Base-by-base conservation (phyloP, 2,888 invertebrate species). In the Apeira syringaria region DNA sequence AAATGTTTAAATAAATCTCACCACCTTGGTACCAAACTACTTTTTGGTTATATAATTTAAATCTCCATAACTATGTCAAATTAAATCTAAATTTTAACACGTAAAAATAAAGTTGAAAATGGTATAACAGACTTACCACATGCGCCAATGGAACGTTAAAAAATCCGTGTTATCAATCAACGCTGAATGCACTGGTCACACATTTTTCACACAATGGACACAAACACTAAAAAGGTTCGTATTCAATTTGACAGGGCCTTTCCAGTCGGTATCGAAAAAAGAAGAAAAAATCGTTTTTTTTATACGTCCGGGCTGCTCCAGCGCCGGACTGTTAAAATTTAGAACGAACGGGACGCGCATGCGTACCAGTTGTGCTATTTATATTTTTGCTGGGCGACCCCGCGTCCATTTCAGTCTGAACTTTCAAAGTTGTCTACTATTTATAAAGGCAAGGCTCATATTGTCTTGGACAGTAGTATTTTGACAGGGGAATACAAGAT, bases 151-250 rank as follows among this genome's bases (percentile, higher is more conserved):
- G 29, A 57, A 61, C 65, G 68, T 67, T 65, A 43, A 60, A 62
- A 67, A 75, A 73, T 74, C 74, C 64, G 53, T 56, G 47, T 45
- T 46, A 31, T 48, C 54, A 60, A 47, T 67, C 65, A 86, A 53
- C 86, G 80, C 53, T 81, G 83, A 33, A 77, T 68, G 59, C 86
- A 86, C 79, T 79, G 71, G 42, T 84, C 86, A 78, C 86, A 86
- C 86, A 86, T 86, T 68, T 70, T 77, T 24, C 78, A 80, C 82
- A 57, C 49, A 68, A 68, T 78, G 64, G 66, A 57, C 60, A 62
- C 56, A 53, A 60, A 54, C 47, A 35, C 51, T 29, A 42, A 50
- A 20, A 49, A 51, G 35, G 60, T 67, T 45, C 44, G 48, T 50
- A 53, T 57, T 48, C 36, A 25, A 45, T 28, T 46, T 50, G 46